Evolutionary conservation across 2,113 vertebrate genomes (phyloP).

Genomic region (Ailuropoda melanoleuca): DNA sequence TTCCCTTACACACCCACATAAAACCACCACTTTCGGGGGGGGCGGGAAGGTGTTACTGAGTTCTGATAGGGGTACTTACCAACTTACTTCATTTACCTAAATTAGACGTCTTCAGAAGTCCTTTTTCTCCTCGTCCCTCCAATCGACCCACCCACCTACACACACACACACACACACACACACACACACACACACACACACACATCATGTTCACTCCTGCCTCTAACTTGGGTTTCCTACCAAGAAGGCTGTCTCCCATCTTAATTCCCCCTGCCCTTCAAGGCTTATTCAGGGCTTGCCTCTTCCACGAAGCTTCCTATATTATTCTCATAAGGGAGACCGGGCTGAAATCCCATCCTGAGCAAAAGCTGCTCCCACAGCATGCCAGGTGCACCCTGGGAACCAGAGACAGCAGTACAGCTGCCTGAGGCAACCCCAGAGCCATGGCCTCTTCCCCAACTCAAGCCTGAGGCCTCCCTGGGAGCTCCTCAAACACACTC

Average conservation of each 20-base stretch:
- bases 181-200: too few species aligned
- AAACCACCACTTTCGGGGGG: neutral
- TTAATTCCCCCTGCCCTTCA: neutral
- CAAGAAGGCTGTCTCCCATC: neutral
- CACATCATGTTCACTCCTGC: neutral
- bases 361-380: neutral
- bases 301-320: neutral
- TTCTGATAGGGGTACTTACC: neutral
- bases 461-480: neutral
- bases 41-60: neutral
- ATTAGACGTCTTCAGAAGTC: neutral
- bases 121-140: neutral
- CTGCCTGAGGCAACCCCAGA: rapidly evolving
- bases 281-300: neutral
- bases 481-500: neutral
- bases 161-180: too few species aligned
- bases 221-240: neutral
- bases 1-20: neutral
- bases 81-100: neutral
- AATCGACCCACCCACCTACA: neutral
- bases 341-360: neutral
- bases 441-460: neutral
- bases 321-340: neutral
- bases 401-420: neutral
- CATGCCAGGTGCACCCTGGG: neutral